These are phyloP conservation scores for Phyllotis vaccarum DNA, from an alignment of 2,797 vertebrate genomes.

Conservation along the genomic window DNA sequence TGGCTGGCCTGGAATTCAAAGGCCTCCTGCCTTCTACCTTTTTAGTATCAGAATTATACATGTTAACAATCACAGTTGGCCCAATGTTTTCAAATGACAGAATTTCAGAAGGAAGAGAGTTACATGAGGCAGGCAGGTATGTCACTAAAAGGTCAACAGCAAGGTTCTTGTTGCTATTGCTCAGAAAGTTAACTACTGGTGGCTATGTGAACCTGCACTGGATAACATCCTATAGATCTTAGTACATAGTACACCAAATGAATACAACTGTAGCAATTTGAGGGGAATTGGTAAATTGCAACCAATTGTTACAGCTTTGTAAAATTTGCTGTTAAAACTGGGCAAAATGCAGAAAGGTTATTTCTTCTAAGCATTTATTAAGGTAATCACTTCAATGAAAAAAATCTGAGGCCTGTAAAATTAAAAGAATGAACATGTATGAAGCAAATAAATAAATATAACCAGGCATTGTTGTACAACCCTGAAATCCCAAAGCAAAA, in stretches of 20 bases:
- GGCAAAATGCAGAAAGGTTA: background rate
- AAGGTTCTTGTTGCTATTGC: background rate
- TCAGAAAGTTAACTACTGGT: background rate
- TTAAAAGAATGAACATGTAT: background rate
- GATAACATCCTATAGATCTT: background rate
- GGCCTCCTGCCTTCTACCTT: background rate
- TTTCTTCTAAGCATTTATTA: constrained; percentile 12
- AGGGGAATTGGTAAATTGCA: background rate
- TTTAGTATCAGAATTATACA: background rate
- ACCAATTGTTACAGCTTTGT: background rate
- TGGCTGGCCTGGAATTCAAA: background rate
- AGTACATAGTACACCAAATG: background rate
- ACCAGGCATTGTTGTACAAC: too few relatives aligned
- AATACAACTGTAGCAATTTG: background rate
- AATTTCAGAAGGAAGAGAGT: background rate
- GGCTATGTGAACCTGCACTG: background rate
- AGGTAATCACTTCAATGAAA: constrained; percentile 14
- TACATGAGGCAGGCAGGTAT: background rate
- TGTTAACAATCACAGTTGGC: background rate
- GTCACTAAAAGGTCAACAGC: background rate
- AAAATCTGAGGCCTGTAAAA: background rate
- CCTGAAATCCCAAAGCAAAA: background rate
- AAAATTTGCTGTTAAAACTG: background rate
- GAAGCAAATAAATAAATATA: background rate
- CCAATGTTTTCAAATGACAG: background rate